Conservation (phyloP, 2,797 vertebrate species). For the Neostethus bicornis region DNA sequence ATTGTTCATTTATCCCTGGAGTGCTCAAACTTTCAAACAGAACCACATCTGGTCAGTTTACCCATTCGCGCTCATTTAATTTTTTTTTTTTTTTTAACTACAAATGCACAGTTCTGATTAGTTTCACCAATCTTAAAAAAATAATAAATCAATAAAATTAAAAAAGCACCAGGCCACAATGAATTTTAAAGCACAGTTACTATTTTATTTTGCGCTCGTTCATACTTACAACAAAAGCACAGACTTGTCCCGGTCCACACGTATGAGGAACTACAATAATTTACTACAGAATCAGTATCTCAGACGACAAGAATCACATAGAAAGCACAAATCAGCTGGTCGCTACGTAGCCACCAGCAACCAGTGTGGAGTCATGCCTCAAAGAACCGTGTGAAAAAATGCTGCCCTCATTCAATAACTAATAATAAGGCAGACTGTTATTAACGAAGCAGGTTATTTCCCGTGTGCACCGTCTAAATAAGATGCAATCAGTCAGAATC, state of each 20-base stretch:
- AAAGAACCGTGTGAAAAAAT: constrained; percentile 1
- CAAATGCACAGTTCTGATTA: neutral
- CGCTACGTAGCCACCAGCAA: neutral
- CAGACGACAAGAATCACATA: constrained; percentile 2
- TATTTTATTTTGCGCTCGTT: neutral
- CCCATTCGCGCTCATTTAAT: too few species aligned
- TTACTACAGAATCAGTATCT: neutral
- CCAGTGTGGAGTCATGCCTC: neutral
- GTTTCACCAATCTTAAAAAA: neutral
- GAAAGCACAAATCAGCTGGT: neutral
- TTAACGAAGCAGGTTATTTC: neutral
- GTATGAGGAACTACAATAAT: neutral
- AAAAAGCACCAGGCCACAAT: neutral
- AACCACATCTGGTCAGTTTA: too few species aligned
- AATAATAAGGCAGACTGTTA: constrained; percentile 3
- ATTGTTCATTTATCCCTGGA: too few species aligned
- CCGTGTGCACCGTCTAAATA: too few species aligned
- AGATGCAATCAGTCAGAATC: too few species aligned
- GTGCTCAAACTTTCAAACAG: too few species aligned
- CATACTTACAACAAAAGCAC: neutral
- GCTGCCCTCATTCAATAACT: constrained; percentile 1
- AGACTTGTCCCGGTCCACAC: neutral
- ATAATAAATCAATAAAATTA: neutral
- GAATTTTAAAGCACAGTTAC: neutral
- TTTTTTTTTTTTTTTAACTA: too few species aligned